phyloP scores from a whole-genome alignment of 2,888 invertebrate species.

The Trachelus tabidus region DNA sequence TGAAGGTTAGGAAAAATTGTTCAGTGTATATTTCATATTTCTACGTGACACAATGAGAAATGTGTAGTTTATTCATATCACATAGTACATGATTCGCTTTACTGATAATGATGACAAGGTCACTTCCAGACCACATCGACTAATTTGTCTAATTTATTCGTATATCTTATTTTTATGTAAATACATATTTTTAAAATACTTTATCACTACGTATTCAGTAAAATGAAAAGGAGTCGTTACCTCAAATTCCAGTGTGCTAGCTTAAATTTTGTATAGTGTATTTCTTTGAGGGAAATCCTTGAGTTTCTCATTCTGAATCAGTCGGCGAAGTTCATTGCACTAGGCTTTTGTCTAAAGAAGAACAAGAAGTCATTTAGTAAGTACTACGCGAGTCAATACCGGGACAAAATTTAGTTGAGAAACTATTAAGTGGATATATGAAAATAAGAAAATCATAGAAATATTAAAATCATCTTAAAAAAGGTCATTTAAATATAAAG shows the following conservation, averaged over 20 bases:
- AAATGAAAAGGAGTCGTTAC: neutral
- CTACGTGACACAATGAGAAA: neutral
- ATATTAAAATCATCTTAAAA: neutral
- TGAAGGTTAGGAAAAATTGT: too few relatives aligned
- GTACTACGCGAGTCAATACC: neutral
- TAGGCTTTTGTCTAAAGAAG: neutral
- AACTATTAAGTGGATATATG: neutral
- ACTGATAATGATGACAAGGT: neutral
- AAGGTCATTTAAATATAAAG: neutral
- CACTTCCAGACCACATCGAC: neutral
- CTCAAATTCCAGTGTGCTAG: neutral
- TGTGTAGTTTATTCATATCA: neutral
- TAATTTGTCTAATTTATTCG: neutral
- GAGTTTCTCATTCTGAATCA: neutral
- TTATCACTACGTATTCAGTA: neutral
- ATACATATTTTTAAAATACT: neutral
- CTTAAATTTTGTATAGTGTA: neutral
- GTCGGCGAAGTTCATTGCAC: neutral
- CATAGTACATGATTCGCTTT: neutral
- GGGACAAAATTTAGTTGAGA: neutral
- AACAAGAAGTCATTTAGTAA: neutral
- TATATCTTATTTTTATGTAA: neutral
- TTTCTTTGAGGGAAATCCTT: neutral
- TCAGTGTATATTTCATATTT: too few relatives aligned
- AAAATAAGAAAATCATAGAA: neutral